Evolutionary conservation across 2,113 vertebrate genomes (phyloP).

Genomic region (Tachycineta bicolor): DNA sequence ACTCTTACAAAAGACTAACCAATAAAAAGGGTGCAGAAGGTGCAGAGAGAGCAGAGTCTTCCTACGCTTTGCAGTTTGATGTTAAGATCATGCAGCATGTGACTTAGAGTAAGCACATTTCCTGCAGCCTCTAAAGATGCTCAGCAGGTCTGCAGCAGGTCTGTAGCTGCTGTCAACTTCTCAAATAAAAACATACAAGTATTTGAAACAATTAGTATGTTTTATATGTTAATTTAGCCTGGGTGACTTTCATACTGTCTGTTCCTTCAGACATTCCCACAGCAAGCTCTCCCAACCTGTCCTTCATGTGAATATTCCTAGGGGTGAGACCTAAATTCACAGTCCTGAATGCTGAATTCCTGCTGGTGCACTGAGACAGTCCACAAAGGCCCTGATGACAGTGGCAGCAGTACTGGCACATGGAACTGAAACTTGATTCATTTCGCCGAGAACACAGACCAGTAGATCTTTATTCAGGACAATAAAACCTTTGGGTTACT

Average conservation of each 20-base stretch:
- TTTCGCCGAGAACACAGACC: neutral
- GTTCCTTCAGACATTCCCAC: neutral
- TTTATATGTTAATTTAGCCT: neutral
- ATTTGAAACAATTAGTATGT: neutral
- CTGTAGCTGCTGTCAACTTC: neutral
- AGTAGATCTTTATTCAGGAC: neutral
- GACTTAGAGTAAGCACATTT: neutral
- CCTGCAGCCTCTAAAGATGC: neutral
- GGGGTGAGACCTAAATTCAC: neutral
- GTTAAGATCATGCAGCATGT: neutral
- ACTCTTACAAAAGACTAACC: neutral
- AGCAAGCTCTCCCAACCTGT: neutral
- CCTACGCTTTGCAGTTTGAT: neutral
- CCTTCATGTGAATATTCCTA: neutral
- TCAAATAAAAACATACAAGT: neutral
- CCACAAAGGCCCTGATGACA: neutral
- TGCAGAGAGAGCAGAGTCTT: neutral
- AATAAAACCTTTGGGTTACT: neutral
- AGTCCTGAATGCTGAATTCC: accelerated
- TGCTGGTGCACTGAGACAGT: neutral
- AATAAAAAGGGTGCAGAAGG: neutral
- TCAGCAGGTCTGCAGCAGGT: neutral
- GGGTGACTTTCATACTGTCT: neutral
- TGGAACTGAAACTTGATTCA: neutral
- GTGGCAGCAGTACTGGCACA: neutral